These are phyloP conservation scores for Drosophila mulleri DNA, from an alignment of 2,888 invertebrate genomes.

Conservation along the genomic window DNA sequence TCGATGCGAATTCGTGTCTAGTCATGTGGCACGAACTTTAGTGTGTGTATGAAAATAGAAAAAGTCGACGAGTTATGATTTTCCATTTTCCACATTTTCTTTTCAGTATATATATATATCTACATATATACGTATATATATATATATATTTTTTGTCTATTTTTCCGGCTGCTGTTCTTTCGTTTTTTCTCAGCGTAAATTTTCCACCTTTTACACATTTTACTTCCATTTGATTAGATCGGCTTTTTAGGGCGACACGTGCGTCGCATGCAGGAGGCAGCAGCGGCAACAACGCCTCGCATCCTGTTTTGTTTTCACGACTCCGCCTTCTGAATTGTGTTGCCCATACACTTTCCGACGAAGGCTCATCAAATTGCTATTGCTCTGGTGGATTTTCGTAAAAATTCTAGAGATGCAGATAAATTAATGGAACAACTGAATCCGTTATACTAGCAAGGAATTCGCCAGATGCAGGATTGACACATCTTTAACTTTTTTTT, in stretches of 20 bases:
- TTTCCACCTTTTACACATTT: constrained; percentile 83
- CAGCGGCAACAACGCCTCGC: constrained; percentile 53
- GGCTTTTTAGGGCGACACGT: constrained; percentile 76
- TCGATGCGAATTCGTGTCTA: constrained; percentile 54
- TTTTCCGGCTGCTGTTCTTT: constrained; percentile 55
- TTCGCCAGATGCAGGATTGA: neutral
- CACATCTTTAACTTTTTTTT: neutral
- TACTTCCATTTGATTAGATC: constrained; percentile 83
- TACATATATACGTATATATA: no score
- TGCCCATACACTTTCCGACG: constrained; percentile 38
- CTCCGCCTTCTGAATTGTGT: constrained; percentile 33
- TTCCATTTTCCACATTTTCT: constrained; percentile 67
- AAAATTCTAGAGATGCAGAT: neutral
- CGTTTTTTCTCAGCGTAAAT: constrained; percentile 68
- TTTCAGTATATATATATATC: constrained; percentile 5
- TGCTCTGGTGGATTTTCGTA: neutral
- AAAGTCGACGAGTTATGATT: constrained; percentile 66
- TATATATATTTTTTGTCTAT: constrained; percentile 30
- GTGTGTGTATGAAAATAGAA: constrained; percentile 27
- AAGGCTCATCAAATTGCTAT: no score
- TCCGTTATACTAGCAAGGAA: no score
- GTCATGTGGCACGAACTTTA: constrained; percentile 60
- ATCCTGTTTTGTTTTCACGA: constrained; percentile 76
- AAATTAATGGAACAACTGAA: neutral
- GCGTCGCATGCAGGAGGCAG: constrained; percentile 44